These are phyloP conservation scores for Sinopyrophorus schimmeli DNA, from an alignment of 2,888 invertebrate genomes.

Conservation along the genomic window DNA sequence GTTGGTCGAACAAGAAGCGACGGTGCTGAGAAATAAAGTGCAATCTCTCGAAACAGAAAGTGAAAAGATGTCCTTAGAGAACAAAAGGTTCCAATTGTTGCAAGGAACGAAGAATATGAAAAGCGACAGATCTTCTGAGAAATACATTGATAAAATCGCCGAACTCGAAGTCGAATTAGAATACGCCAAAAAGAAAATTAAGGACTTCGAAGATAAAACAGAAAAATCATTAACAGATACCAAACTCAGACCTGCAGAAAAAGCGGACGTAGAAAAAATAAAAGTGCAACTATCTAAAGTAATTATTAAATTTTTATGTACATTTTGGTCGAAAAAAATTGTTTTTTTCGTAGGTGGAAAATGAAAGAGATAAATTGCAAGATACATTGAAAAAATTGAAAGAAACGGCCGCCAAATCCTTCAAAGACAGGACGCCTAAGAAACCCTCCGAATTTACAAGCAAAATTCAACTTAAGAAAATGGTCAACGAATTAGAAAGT, in stretches of 20 bases:
- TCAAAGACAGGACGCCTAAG: constrained; percentile 72
- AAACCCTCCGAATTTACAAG: constrained; percentile 73
- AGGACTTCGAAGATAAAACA: constrained; percentile 57
- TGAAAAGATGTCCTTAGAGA: constrained; percentile 73
- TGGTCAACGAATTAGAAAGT: constrained; percentile 85
- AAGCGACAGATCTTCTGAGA: constrained; percentile 61
- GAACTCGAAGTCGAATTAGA: constrained; percentile 66
- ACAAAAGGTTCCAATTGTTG: constrained; percentile 68
- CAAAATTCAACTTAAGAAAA: constrained; percentile 75
- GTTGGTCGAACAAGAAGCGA: constrained; percentile 76
- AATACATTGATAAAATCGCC: constrained; percentile 64
- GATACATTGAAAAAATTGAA: constrained; percentile 67
- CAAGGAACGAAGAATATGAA: constrained; percentile 60
- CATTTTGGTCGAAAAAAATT: too few species aligned
- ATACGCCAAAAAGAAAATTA: constrained; percentile 62
- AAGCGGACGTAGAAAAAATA: constrained; percentile 54
- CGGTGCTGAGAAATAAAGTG: constrained; percentile 68
- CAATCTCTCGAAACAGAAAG: constrained; percentile 74
- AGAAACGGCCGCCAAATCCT: constrained; percentile 66
- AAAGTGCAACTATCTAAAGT: constrained; percentile 23
- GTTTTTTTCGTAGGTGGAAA: constrained; percentile 58
- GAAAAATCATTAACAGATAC: constrained; percentile 37
- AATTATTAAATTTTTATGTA: constrained; percentile 4
- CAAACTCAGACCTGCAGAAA: constrained; percentile 41
- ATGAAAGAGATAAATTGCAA: constrained; percentile 68